Conservation (phyloP, 2,113 vertebrate species). For the Oryctolagus cuniculus region mOryCun1.1 NC_091434.1:91125501-91126000, state of each 20-base stretch:
- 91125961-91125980: background rate
- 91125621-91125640: background rate
- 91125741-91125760: background rate
- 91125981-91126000: background rate
- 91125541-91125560: background rate
- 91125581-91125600: background rate
- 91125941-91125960: background rate
- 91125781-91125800: too few species aligned
- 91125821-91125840: background rate
- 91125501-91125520: background rate
- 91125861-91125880: background rate
- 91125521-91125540: background rate
- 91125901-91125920: background rate
- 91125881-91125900: background rate
- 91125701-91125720: background rate
- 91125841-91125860: background rate
- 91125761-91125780: background rate
- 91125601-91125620: background rate
- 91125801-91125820: background rate
- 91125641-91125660: background rate
- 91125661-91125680: background rate
- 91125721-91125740: background rate
- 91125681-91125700: background rate
- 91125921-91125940: background rate
- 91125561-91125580: background rate